Evolutionary conservation across 2,888 invertebrate species (phyloP).

Genomic region (Schrankia costaestrigalis): DNA sequence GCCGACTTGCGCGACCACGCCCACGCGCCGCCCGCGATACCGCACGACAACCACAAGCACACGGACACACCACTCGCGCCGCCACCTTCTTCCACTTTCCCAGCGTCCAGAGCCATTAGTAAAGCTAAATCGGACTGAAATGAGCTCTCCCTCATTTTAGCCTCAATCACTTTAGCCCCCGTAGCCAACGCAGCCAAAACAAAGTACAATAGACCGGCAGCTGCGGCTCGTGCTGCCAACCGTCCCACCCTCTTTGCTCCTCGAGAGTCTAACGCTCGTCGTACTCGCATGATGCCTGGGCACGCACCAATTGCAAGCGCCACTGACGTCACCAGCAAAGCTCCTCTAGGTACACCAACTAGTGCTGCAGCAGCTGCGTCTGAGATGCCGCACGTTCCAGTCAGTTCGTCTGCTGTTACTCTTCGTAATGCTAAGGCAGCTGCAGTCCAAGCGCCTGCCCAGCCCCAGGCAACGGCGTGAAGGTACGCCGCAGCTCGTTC

Average conservation of each 20-base stretch:
- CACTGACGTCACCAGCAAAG: conserved; percentile 85
- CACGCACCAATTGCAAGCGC: conserved; percentile 87
- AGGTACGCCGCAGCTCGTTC: conserved; percentile 92
- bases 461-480: conserved; percentile 93
- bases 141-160: conserved; percentile 65
- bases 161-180: conserved; percentile 84
- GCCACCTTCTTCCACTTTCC: conserved; percentile 39
- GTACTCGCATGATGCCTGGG: conserved; percentile 87
- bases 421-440: conserved; percentile 89
- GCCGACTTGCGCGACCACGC: conserved; percentile 81
- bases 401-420: conserved; percentile 89
- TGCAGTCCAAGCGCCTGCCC: conserved; percentile 92
- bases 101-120: conserved; percentile 73
- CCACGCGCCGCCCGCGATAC: conserved; percentile 84
- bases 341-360: conserved; percentile 81
- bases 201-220: conserved; percentile 89
- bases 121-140: conserved; percentile 64
- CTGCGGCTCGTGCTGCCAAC: conserved; percentile 87
- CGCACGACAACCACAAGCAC: conserved; percentile 82
- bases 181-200: conserved; percentile 86
- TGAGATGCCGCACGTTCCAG: conserved; percentile 90
- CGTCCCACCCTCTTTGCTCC: conserved; percentile 86
- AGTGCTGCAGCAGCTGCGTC: conserved; percentile 81
- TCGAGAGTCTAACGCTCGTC: conserved; percentile 72
- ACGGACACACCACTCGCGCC: conserved; percentile 74